Evolutionary conservation across 2,113 vertebrate genomes (phyloP).

Genomic region (Gymnarchus niloticus): DNA sequence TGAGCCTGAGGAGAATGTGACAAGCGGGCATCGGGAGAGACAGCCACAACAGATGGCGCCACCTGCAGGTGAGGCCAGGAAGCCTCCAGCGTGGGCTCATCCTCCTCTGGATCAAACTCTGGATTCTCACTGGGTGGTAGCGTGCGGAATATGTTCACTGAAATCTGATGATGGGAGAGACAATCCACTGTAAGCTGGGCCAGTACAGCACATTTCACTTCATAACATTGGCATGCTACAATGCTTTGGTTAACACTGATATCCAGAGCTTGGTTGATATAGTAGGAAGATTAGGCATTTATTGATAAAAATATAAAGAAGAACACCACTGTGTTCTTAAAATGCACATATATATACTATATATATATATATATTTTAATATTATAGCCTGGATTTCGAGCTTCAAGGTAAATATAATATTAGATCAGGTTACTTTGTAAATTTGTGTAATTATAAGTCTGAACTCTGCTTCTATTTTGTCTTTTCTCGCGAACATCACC

Average conservation of each 20-base stretch:
- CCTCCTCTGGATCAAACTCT: slow-evolving; percentile 88
- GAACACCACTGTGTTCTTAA: too few relatives aligned
- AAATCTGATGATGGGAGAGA: slow-evolving; percentile 63
- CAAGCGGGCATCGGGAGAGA: background rate
- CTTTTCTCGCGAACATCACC: background rate
- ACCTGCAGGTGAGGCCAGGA: slow-evolving; percentile 92
- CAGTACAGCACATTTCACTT: background rate
- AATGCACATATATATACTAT: background rate
- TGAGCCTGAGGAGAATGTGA: background rate
- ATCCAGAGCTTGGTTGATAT: background rate
- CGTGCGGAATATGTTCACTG: slow-evolving; percentile 85
- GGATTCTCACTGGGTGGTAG: slow-evolving; percentile 88
- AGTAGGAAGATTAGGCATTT: background rate
- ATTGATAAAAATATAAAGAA: too few relatives aligned
- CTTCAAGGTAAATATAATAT: background rate
- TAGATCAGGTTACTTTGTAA: background rate
- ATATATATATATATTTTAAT: background rate
- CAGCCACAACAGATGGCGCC: background rate
- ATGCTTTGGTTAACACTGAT: background rate
- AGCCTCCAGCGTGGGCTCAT: slow-evolving; percentile 85
- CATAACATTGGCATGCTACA: background rate
- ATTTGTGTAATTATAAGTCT: background rate
- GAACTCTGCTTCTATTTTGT: slow-evolving; percentile 1
- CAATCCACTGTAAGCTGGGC: background rate
- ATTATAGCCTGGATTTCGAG: background rate